A percentile compares a stretch with the other conserved stretches of the same genome.
Conservation (phyloP, 2,113 vertebrate species). For the Phylloscopus trochilus region DNA sequence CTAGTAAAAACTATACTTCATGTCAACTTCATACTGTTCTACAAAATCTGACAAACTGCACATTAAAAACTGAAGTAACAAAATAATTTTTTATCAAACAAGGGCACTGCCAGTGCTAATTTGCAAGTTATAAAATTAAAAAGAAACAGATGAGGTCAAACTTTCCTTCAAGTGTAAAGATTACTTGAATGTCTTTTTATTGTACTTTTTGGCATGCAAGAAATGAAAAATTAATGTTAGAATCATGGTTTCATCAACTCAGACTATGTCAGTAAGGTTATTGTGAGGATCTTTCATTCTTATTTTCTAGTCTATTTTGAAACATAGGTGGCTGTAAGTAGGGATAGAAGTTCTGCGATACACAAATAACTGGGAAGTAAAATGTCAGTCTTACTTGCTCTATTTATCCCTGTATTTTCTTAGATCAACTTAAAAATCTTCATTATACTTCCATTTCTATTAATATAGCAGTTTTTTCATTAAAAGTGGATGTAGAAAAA, state of each 20-base stretch:
- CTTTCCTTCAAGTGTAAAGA: background rate
- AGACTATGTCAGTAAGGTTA: background rate
- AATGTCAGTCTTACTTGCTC: background rate
- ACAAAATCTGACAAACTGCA: background rate
- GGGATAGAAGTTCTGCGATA: background rate
- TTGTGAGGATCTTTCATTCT: background rate
- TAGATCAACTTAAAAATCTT: conserved; percentile 38
- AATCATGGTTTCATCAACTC: background rate
- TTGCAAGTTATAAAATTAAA: background rate
- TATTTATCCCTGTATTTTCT: conserved; percentile 45
- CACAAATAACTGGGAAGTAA: background rate
- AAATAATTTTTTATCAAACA: background rate
- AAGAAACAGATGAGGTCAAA: background rate
- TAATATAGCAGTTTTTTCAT: conserved; percentile 74
- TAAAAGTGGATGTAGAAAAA: conserved; percentile 63
- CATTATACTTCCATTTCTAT: conserved; percentile 72
- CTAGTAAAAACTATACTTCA: background rate
- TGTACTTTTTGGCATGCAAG: background rate
- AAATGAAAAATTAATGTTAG: background rate
- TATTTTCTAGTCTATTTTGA: conserved; percentile 24
- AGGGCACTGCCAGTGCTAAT: background rate
- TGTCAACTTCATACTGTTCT: background rate
- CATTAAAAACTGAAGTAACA: background rate
- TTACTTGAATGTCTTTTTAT: background rate
- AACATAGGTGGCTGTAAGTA: background rate